Conservation (phyloP, 2,888 invertebrate species). For the Dryocosmus kuriphilus region DNA sequence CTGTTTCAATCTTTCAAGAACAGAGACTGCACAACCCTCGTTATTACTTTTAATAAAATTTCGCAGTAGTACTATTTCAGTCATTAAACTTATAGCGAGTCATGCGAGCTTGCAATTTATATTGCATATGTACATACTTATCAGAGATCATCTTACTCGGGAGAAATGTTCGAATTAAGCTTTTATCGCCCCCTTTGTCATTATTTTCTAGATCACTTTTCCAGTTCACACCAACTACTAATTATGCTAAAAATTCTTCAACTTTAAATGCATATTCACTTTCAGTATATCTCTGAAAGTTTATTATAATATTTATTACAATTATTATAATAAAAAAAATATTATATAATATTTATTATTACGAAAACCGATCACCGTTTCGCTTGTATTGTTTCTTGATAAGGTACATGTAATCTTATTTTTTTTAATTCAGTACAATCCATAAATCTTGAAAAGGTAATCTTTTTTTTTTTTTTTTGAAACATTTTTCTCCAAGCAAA, state of each 20-base stretch:
- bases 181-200: neutral
- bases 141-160: slow-evolving; percentile 24
- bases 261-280: neutral
- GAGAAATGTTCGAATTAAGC: slow-evolving; percentile 11
- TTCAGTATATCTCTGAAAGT: neutral
- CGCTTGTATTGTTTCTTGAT: too few relatives aligned
- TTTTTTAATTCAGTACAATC: too few relatives aligned
- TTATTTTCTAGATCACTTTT: slow-evolving; percentile 10
- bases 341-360: too few relatives aligned
- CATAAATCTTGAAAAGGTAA: too few relatives aligned
- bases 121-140: slow-evolving; percentile 20
- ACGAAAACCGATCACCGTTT: too few relatives aligned
- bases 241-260: neutral
- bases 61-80: slow-evolving; percentile 1
- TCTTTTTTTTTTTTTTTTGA: too few relatives aligned
- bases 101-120: slow-evolving; percentile 17
- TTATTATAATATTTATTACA: too few relatives aligned
- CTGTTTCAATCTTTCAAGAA: neutral
- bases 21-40: slow-evolving; percentile 10
- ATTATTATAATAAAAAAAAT: too few relatives aligned
- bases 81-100: slow-evolving; percentile 29
- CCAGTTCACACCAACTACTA: neutral
- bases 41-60: slow-evolving; percentile 29
- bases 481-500: too few relatives aligned
- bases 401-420: too few relatives aligned